Evolutionary conservation across 2,888 invertebrate species (phyloP), one percentile per base, ranked within the genome.

Genomic region (Blastobasis adustella): DNA sequence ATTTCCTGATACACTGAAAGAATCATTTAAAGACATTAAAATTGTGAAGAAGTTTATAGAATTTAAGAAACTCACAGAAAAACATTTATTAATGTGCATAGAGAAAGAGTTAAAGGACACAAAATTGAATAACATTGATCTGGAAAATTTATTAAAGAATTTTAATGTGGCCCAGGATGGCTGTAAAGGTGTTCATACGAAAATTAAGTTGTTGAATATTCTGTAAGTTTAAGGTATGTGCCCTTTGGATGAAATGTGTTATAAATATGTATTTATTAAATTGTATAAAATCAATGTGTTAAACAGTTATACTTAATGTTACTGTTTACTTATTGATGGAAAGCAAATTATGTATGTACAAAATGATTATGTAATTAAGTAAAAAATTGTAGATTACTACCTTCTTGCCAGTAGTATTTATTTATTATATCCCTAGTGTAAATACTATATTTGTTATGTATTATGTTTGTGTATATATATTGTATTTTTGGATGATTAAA

Each of bases 101-200:
- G 67, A 74, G 54, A 66, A 72, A 59, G 80, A 84, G 66, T 50
- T 81, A 39, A 65, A 67, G 8, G 48, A 58, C 10, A 63, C 53
- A 55, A 58, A 42, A 54, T 42, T 79, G 4, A 59, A 52, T 49
- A 56, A 69, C 37, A 43, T 50, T n/a, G 62, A 73, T 40, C 61
- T 78, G 52, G 55, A 65, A 8, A 67, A 67, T 47, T 57, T 88
- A 39, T 54, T 77, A 43, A 79, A 74, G 59, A 73, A 80, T 57
- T 87, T 89, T 58, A 72, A 86, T 74, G 84, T 84, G 1, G 59
- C 71, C 4, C 51, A 68, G 45, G 83, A 88, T 71, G 88, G 89
- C 37, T 89, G 89, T 63, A 89, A 89, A 78, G 79, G 85, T 58
- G 87, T 89, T 39, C 67, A 84, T 56, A 74, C 71, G 51, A 89